Evolutionary conservation across 2,113 vertebrate species (phyloP), one percentile per base, ranked within the genome.

Genomic region (Pelmatolapia mariae): DNA sequence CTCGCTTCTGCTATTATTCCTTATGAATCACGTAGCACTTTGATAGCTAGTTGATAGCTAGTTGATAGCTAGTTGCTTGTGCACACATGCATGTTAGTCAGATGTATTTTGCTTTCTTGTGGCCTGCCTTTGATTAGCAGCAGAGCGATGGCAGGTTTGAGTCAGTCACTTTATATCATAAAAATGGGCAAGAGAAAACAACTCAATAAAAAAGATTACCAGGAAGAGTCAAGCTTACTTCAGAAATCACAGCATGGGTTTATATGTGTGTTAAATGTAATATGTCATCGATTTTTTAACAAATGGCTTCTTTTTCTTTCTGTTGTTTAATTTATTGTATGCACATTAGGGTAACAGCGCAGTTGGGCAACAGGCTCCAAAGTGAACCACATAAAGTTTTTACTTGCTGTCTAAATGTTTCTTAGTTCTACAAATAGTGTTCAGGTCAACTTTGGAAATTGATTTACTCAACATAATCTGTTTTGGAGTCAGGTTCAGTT

Each of bases 61-160:
- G 56, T 29, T 57, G 56, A 57, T 59, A 59, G 26, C 15, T 53
- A 87, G 88, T 94, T 94, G 84, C 86, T 94, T 92, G 91, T 84
- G 90, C 91, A 90, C 84, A 90, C 87, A 81, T 93, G 94, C 82
- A 81, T 90, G 81, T 91, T 94, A 92, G 87, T 96, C 90, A 92
- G 86, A 92, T 92, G 78, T 90, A 85, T 85, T 87, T 71, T 85
- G 84, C 80, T 90, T 93, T 83, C 43, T 88, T 31, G 1, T 82
- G 71, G 93, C 88, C 89, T 83, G 93, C 92, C 94, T 95, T 91
- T 91, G 91, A 95, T 96, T 94, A 95, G 85, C 61, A 85, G 84
- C 82, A 63, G 83, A 78, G 76, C 68, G 26, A 88, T 53, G 47
- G 84, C 86, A 92, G 82, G 36, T 71, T 93, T 92, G 87, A 90